These are phyloP conservation scores for Gallinago nigripennis DNA, from an alignment of 2,797 vertebrate species.

Conservation along the genomic window DNA sequence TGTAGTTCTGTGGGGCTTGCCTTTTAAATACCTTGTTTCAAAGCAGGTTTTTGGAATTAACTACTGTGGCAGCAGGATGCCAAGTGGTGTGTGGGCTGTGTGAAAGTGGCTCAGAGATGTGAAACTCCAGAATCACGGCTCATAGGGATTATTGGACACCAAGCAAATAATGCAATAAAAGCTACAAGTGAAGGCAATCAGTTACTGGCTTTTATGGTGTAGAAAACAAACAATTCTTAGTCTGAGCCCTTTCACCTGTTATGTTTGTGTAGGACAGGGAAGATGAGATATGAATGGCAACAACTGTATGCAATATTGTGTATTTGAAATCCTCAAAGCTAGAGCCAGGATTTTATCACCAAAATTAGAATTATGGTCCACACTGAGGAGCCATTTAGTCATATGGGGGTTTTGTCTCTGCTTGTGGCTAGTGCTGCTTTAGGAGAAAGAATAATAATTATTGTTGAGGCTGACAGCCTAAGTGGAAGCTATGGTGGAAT, in stretches of 20 bases:
- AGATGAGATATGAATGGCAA: neutral
- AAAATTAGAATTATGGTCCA: neutral
- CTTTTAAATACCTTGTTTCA: constrained; percentile 9
- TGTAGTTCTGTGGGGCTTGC: neutral
- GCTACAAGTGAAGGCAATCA: neutral
- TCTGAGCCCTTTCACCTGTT: neutral
- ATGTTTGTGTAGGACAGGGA: neutral
- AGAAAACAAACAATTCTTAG: neutral
- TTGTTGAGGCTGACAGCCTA: neutral
- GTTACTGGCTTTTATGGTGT: neutral
- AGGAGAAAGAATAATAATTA: neutral
- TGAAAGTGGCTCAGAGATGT: constrained; percentile 30
- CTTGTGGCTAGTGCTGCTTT: neutral
- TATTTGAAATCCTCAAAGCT: neutral
- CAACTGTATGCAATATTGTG: neutral
- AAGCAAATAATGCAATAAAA: neutral
- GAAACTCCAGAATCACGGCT: constrained; percentile 1
- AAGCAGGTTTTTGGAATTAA: constrained; percentile 22
- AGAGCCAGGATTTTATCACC: neutral
- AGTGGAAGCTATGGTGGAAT: neutral
- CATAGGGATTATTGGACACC: neutral
- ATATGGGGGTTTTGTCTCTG: neutral
- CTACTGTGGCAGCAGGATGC: constrained; percentile 35
- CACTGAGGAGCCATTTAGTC: neutral
- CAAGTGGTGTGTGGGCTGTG: constrained; percentile 36